Evolutionary conservation across 2,113 vertebrate genomes (phyloP).

Genomic region (Platycercus adscitus): DNA sequence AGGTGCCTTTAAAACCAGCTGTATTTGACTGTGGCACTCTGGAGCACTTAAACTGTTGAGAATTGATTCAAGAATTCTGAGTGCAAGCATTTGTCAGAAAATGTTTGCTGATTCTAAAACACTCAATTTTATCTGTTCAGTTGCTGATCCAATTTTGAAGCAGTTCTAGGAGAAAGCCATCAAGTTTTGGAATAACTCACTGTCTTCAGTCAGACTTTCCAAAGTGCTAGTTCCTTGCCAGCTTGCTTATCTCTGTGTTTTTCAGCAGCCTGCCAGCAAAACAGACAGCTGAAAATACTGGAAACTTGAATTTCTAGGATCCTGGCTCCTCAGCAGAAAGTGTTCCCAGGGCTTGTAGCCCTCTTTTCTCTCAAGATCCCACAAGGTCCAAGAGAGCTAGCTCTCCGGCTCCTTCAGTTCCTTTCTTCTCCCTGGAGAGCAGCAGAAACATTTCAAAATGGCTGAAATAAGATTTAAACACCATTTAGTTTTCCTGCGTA

Average conservation of each 20-base stretch:
- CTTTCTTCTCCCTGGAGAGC: neutral
- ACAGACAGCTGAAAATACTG: neutral
- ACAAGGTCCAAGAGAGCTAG: neutral
- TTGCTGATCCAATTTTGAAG: neutral
- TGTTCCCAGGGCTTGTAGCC: neutral
- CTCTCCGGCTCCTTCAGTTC: neutral
- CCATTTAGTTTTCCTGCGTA: neutral
- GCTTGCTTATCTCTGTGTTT: neutral
- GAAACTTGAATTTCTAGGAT: constrained; percentile 15
- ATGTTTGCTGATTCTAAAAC: neutral
- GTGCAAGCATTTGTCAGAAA: neutral
- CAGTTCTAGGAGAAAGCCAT: neutral
- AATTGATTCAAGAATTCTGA: neutral
- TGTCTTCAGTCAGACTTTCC: neutral
- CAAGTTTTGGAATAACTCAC: neutral
- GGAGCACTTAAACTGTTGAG: neutral
- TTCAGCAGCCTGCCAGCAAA: neutral
- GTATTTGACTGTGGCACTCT: neutral
- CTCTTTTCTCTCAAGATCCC: neutral
- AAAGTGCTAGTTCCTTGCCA: neutral
- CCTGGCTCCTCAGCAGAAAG: neutral
- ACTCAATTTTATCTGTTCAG: neutral
- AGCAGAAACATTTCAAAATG: neutral
- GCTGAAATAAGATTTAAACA: neutral
- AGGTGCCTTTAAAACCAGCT: neutral